Percentiles rank a stretch among this genome's conserved stretches.
phyloP scores from a whole-genome alignment of 2,888 invertebrate species.

The Temnothorax rugatulus region DNA sequence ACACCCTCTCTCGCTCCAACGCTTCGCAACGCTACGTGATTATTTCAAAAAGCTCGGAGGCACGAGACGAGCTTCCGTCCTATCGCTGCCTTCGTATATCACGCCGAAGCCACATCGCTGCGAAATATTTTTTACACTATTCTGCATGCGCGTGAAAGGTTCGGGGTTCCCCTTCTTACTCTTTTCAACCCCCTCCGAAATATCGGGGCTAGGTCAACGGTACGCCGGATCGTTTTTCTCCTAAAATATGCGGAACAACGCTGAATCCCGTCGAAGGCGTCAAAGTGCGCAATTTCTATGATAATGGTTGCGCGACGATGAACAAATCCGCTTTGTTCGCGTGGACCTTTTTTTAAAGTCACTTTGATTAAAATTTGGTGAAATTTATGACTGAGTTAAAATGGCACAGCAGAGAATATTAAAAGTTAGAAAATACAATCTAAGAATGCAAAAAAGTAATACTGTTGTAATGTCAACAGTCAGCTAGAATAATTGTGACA shows the following conservation, averaged over 20 bases:
- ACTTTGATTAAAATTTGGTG: neutral
- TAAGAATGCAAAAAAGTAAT: neutral
- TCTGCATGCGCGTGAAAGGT: constrained; percentile 42
- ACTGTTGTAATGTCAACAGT: neutral
- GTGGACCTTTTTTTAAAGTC: neutral
- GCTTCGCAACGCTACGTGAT: constrained; percentile 83
- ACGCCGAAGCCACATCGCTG: constrained; percentile 32
- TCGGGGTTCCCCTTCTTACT: constrained; percentile 2
- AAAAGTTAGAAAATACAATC: neutral
- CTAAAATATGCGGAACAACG: constrained; percentile 63
- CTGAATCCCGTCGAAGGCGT: constrained; percentile 13
- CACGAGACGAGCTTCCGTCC: constrained; percentile 72
- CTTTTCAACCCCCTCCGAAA: constrained; percentile 1
- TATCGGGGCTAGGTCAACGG: constrained; percentile 59
- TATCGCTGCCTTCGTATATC: constrained; percentile 31
- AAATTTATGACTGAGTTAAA: neutral
- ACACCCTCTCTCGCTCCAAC: constrained; percentile 71
- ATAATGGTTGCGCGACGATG: neutral
- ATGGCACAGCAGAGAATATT: neutral
- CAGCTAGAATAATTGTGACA: neutral
- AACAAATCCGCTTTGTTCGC: neutral
- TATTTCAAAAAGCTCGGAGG: constrained; percentile 81
- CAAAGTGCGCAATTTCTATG: neutral
- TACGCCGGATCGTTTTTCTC: constrained; percentile 65
- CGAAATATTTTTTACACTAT: constrained; percentile 50